A percentile compares a stretch with the other conserved stretches of the same genome.
Evolutionary conservation across 2,113 vertebrate genomes (phyloP).

Genomic region (Rhineura floridana): DNA sequence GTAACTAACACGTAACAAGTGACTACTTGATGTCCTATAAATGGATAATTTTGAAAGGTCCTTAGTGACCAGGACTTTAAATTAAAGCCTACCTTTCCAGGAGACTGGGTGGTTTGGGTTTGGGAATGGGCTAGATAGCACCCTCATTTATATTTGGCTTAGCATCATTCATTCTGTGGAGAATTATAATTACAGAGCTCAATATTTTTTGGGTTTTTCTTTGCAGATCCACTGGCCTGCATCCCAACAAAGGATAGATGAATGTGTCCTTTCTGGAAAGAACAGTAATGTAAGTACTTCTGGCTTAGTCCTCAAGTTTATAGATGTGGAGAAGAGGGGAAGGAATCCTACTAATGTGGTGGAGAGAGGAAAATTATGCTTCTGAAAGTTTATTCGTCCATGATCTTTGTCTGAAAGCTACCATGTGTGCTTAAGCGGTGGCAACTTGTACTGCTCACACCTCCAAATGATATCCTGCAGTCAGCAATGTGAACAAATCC

Average conservation of each 20-base stretch:
- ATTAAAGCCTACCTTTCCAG: background rate
- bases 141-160: too few species aligned
- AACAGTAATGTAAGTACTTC: constrained; percentile 90
- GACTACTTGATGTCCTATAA: background rate
- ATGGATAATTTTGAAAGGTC: background rate
- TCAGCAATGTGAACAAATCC: background rate
- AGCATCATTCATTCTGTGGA: background rate
- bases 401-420: background rate
- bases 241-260: constrained; percentile 90
- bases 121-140: background rate
- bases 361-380: too few species aligned
- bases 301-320: rapidly evolving
- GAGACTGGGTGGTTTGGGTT: background rate
- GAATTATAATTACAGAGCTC: background rate
- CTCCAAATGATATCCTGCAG: background rate
- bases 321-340: background rate
- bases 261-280: constrained; percentile 96
- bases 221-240: constrained; percentile 96
- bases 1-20: background rate
- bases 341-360: background rate
- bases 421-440: background rate
- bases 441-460: background rate
- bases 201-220: constrained; percentile 17
- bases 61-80: background rate
- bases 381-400: background rate